Percentiles rank a stretch among this genome's conserved stretches.
Evolutionary conservation across 2,888 invertebrate species (phyloP).

Genomic region (Clitarchus hookeri): DNA sequence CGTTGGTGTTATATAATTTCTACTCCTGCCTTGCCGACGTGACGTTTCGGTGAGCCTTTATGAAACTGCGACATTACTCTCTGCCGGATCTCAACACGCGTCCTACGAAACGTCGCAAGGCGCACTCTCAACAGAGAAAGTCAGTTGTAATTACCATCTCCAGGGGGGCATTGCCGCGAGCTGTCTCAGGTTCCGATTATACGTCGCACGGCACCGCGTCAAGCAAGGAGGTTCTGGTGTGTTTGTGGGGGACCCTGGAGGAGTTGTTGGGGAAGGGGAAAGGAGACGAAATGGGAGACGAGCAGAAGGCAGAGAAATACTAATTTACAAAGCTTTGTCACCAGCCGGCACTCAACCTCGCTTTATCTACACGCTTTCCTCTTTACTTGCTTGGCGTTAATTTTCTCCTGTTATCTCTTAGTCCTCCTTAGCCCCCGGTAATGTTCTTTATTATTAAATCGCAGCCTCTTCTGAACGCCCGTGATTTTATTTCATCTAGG

Average conservation of each 20-base stretch:
- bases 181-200: not conserved
- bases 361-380: not conserved
- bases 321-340: slow-evolving; percentile 14
- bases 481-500: not conserved
- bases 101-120: too few relatives aligned
- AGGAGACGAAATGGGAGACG: not conserved
- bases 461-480: not conserved
- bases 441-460: not conserved
- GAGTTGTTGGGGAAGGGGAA: not conserved
- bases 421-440: not conserved
- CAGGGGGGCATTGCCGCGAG: not conserved
- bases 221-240: too few relatives aligned
- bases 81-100: too few relatives aligned
- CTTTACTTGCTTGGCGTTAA: not conserved
- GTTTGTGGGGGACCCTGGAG: too few relatives aligned
- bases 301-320: not conserved
- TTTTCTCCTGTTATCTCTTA: not conserved
- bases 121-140: not conserved
- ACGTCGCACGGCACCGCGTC: not conserved
- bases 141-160: not conserved
- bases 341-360: not conserved
- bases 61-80: too few relatives aligned
- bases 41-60: too few relatives aligned
- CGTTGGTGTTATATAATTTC: too few relatives aligned
- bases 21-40: too few relatives aligned